Evolutionary conservation across 1,140 invertebrate species (phyloP).

Genomic region (Trichomalopsis sarcophagae): DNA sequence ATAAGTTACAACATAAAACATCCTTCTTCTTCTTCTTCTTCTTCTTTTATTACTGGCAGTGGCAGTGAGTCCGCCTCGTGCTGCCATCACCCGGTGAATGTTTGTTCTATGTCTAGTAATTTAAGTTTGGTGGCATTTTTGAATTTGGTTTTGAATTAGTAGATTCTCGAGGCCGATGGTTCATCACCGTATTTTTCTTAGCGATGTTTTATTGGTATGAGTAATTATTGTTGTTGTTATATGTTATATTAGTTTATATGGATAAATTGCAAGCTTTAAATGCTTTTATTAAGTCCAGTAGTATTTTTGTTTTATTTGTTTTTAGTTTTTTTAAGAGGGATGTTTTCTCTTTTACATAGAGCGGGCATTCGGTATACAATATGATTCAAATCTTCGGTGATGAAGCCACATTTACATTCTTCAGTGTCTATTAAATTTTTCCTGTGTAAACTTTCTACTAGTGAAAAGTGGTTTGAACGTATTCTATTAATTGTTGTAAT

Average conservation of each 20-base stretch:
- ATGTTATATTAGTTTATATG: not conserved
- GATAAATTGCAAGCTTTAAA: not conserved
- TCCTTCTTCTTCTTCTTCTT: no score
- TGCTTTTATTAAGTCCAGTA: not conserved
- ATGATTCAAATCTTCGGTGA: not conserved
- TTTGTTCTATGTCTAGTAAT: no score
- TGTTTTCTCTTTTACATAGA: not conserved
- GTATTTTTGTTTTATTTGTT: not conserved
- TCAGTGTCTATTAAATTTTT: constrained; percentile 11
- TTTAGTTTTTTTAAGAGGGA: not conserved
- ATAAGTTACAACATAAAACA: no score
- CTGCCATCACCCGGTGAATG: no score
- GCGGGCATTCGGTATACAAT: constrained; percentile 22
- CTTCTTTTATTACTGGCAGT: no score
- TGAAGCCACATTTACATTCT: not conserved
- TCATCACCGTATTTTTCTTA: no score
- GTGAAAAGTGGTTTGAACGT: constrained; percentile 6
- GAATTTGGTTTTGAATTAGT: no score
- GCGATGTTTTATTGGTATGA: no score
- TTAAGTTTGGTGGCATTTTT: no score
- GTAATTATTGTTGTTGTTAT: no score
- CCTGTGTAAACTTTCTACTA: constrained; percentile 21
- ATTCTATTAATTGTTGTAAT: not conserved
- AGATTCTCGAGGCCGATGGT: no score
- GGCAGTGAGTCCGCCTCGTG: no score